Evolutionary conservation across 1,140 invertebrate genomes (phyloP).

Genomic region (Orchestia grillus): DNA sequence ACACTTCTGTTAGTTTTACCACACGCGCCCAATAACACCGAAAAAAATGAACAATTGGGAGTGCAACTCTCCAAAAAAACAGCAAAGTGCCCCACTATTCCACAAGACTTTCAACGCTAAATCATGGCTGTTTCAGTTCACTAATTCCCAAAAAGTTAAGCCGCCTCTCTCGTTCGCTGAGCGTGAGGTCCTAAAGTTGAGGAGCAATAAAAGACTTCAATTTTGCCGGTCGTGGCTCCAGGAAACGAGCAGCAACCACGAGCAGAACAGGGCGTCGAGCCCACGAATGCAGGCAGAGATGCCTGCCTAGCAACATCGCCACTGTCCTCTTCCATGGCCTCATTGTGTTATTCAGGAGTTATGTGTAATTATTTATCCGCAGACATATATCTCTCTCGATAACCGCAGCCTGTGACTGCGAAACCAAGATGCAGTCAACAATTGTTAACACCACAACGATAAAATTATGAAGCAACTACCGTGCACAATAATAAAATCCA

Average conservation of each 20-base stretch:
- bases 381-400: no score
- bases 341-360: no score
- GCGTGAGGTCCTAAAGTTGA: background rate
- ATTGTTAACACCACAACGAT: no score
- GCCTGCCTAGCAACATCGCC: background rate
- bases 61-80: background rate
- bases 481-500: no score
- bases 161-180: background rate
- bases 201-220: background rate
- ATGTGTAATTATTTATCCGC: no score
- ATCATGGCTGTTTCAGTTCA: conserved; percentile 11
- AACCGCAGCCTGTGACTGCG: no score
- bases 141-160: background rate
- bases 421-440: no score
- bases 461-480: no score
- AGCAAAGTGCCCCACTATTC: background rate
- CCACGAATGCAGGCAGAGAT: no score
- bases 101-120: background rate
- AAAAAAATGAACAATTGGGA: background rate
- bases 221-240: background rate
- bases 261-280: no score
- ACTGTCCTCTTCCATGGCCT: background rate
- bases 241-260: background rate
- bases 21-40: background rate
- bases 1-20: background rate